Percentiles rank a stretch among this genome's conserved stretches.
phyloP scores from a whole-genome alignment of 2,113 vertebrate genomes.

The Sebastes fasciatus region DNA sequence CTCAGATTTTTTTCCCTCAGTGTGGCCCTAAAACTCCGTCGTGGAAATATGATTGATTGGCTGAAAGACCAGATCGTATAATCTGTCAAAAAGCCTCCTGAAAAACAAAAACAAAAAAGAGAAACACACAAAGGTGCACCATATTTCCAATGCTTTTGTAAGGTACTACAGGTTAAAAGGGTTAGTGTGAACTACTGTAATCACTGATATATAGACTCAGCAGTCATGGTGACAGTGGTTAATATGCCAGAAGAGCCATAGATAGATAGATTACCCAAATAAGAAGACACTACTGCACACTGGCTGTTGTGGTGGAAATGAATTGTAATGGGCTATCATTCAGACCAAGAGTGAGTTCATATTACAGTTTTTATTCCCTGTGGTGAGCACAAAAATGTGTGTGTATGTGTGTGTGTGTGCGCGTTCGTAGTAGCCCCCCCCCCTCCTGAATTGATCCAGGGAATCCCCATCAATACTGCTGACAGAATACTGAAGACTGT shows the following conservation, averaged over 20 bases:
- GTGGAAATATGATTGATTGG: neutral
- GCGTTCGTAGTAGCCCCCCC: slow-evolving; percentile 40
- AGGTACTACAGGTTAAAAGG: neutral
- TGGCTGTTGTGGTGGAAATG: slow-evolving; percentile 63
- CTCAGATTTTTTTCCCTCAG: too few species aligned
- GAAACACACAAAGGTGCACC: slow-evolving; percentile 11
- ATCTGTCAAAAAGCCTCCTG: neutral
- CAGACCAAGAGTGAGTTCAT: slow-evolving; percentile 65
- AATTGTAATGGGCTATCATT: slow-evolving; percentile 69
- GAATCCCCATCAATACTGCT: slow-evolving; percentile 69
- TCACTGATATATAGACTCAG: slow-evolving; percentile 5
- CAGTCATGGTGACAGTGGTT: slow-evolving; percentile 27
- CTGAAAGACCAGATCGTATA: neutral
- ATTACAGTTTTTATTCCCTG: slow-evolving; percentile 62
- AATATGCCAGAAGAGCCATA: slow-evolving; percentile 13
- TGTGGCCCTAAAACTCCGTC: too few species aligned
- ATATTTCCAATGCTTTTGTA: neutral
- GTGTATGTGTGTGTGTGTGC: slow-evolving; percentile 11
- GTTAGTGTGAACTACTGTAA: neutral
- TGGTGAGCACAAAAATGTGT: slow-evolving; percentile 27
- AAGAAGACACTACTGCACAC: slow-evolving; percentile 40
- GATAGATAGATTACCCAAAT: slow-evolving; percentile 38
- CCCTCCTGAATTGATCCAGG: slow-evolving; percentile 65
- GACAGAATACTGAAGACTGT: slow-evolving; percentile 47
- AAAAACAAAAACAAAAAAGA: neutral